A percentile compares a stretch with the other conserved stretches of the same genome.
These are phyloP conservation scores for Anoura caudifer DNA, from an alignment of 2,113 vertebrate species.

Conservation along the genomic window DNA sequence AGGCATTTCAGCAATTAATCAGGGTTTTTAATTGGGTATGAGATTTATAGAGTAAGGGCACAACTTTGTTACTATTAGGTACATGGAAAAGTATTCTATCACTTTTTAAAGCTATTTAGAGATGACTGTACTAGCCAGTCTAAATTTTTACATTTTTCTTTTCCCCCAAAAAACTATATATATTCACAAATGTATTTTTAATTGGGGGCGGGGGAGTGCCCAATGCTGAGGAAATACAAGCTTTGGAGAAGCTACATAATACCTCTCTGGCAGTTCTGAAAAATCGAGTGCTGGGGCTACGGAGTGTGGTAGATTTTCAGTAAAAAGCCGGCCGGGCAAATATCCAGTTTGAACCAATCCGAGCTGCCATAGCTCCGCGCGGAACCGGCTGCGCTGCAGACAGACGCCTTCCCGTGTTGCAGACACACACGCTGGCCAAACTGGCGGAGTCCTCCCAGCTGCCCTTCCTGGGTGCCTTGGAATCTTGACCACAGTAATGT, in stretches of 20 bases:
- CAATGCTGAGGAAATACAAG: background rate
- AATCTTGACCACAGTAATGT: background rate
- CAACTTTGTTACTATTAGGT: background rate
- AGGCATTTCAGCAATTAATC: conserved; percentile 9
- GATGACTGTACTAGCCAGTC: background rate
- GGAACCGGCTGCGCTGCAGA: fast-evolving
- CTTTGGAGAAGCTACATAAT: background rate
- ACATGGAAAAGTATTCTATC: background rate
- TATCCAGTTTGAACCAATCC: background rate
- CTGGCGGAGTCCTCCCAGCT: background rate
- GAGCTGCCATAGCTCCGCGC: background rate
- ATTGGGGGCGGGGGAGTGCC: background rate
- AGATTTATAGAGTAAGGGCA: background rate
- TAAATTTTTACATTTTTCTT: background rate
- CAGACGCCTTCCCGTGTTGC: background rate
- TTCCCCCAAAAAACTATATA: background rate
- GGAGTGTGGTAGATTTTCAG: background rate
- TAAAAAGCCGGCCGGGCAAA: background rate
- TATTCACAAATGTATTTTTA: background rate
- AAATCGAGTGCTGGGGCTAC: background rate
- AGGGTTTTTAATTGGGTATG: background rate
- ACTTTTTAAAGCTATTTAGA: conserved; percentile 17
- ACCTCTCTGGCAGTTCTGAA: background rate
- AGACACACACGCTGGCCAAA: background rate
- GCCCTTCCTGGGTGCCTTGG: background rate